Percentiles rank a stretch among this genome's conserved stretches.
phyloP scores from a whole-genome alignment of 2,888 invertebrate species.

The Poecilus cupreus region DNA sequence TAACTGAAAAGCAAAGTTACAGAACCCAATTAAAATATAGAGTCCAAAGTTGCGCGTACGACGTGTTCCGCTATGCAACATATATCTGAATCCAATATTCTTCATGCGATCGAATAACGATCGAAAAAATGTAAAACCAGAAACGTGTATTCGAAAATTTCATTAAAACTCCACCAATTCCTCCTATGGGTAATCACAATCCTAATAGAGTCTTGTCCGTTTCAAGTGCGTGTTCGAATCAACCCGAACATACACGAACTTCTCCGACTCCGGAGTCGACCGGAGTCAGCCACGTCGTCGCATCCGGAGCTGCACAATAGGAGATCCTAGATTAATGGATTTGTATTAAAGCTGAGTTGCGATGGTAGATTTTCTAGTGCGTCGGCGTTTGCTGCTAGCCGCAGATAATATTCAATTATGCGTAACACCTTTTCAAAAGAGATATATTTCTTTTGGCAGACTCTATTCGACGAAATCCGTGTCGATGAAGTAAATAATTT shows the following conservation, averaged over 20 bases:
- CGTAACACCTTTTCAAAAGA: neutral
- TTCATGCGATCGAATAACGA: no score
- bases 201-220: no score
- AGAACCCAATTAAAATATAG: no score
- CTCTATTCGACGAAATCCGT: neutral
- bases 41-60: no score
- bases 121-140: no score
- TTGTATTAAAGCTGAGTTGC: neutral
- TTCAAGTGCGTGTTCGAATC: neutral
- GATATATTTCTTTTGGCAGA: neutral
- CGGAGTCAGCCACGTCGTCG: neutral
- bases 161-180: no score
- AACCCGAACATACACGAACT: neutral
- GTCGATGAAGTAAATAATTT: neutral
- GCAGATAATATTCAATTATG: conserved; percentile 32
- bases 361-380: neutral
- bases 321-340: conserved; percentile 8
- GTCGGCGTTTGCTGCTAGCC: neutral
- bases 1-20: no score
- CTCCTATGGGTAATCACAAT: no score
- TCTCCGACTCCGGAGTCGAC: neutral
- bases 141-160: no score
- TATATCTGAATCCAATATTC: no score
- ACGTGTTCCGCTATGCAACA: no score
- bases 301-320: neutral